Base-by-base conservation (phyloP, 2,888 invertebrate genomes). In the Apocheima hispidaria region DNA sequence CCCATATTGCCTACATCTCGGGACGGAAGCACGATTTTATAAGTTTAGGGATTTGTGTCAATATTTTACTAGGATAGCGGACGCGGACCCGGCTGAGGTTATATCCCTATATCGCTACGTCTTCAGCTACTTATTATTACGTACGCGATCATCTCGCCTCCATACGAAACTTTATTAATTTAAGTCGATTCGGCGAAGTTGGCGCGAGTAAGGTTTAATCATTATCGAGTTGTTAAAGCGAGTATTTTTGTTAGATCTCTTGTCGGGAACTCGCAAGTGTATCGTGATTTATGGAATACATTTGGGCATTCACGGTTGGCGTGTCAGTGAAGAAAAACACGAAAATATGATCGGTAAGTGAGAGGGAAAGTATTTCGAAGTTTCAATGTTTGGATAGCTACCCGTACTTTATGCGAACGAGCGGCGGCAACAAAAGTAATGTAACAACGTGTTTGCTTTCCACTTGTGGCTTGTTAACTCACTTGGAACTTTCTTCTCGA, bases 11-110 rank as follows among this genome's bases (percentile, higher is more conserved):
- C 84, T 84, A 86, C 87, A 86, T 84, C 66, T 66, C 81, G 83
- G 86, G 85, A 85, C 86, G 89, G 86, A 86, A 89, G 89, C 83
- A 88, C 87, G 84, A 90, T 92, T 92, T 92, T 92, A 92, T 92
- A 92, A 92, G 90, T 92, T 91, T 90, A 91, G 92, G 92, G 92
- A 90, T 92, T 91, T 90, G 86, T 91, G 92, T 92, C 90, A 92
- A 92, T 92, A 92, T 92, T 92, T 90, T 90, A 92, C 86, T 91
- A 92, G 92, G 92, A 90, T 82, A 80, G 84, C 81, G 82, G 82
- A 82, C 78, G 61, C 40, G 61, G 56, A 57, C 56, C 55, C 60
- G 74, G 75, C 72, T 57, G 68, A 71, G 73, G 74, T 72, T 69
- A 62, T 71, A 65, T 60, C 59, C 56, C 54, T 67, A 62, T 68